Percentiles rank a stretch among this genome's conserved stretches.
These are phyloP conservation scores for Carcharodon carcharias DNA, from an alignment of 2,797 vertebrate species.

Conservation along the genomic window DNA sequence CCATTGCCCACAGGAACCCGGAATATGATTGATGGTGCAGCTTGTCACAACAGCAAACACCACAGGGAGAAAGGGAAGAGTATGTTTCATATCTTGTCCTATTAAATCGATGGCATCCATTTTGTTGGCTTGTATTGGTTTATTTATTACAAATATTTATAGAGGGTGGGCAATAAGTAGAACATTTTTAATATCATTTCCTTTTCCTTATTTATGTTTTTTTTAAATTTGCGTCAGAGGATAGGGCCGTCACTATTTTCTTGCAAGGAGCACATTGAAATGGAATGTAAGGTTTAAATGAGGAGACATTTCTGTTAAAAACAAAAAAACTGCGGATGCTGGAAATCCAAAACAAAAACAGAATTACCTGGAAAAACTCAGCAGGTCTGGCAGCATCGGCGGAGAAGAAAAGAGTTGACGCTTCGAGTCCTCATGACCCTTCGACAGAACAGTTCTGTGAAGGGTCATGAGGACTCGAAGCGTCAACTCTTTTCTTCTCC, in stretches of 20 bases:
- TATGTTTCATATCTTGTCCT: slow-evolving; percentile 27
- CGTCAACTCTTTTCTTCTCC: no score
- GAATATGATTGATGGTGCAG: slow-evolving; percentile 21
- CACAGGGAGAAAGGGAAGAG: not conserved
- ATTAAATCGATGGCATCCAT: slow-evolving; percentile 24
- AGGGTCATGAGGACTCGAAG: no score
- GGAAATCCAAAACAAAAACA: no score
- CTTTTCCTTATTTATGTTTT: not conserved
- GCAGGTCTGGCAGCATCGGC: no score
- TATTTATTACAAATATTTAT: slow-evolving; percentile 33
- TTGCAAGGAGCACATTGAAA: not conserved
- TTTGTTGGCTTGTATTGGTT: slow-evolving; percentile 23
- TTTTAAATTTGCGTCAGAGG: not conserved
- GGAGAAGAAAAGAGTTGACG: no score
- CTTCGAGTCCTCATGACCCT: no score
- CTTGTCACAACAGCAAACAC: slow-evolving; percentile 29
- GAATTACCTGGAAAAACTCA: no score
- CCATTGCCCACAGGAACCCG: slow-evolving; percentile 15
- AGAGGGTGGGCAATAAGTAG: not conserved
- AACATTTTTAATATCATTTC: not conserved
- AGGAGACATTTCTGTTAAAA: no score
- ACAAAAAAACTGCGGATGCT: no score
- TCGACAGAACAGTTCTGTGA: no score
- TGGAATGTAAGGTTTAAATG: not conserved
- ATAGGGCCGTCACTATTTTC: not conserved